These are phyloP conservation scores for Nephrotoma flavescens DNA, from an alignment of 2,888 invertebrate species.

Conservation along the genomic window DNA sequence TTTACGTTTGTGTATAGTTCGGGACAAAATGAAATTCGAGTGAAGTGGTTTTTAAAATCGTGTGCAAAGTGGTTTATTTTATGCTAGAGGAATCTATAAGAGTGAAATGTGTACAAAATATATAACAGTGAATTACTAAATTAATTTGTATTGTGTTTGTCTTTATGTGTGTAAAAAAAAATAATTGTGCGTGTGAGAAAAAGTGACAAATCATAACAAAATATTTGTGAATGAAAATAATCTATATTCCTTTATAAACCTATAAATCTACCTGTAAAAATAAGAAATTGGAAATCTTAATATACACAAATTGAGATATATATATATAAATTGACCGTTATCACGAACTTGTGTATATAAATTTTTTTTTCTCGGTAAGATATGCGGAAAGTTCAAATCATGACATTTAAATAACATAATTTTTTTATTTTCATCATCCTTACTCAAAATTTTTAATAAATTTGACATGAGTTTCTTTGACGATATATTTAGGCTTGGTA, in stretches of 20 bases:
- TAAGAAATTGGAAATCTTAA: neutral
- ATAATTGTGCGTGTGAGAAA: neutral
- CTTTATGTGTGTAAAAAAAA: no score
- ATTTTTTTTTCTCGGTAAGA: neutral
- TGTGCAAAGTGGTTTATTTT: neutral
- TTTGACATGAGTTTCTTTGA: neutral
- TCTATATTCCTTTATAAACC: no score
- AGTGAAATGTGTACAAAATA: neutral
- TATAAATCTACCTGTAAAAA: no score
- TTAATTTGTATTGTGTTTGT: neutral
- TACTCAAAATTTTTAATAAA: neutral
- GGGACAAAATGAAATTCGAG: neutral
- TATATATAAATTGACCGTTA: neutral
- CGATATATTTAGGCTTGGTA: neutral
- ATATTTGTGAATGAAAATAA: neutral
- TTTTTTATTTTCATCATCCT: neutral
- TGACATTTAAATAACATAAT: neutral
- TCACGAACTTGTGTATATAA: neutral
- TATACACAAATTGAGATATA: neutral
- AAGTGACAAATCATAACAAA: neutral
- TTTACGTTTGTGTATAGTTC: neutral
- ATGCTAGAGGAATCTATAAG: neutral
- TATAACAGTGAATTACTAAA: neutral
- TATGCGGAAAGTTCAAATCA: neutral
- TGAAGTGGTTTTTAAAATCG: neutral